Evolutionary conservation across 2,797 vertebrate genomes (phyloP).

Genomic region (Micromesistius poutassou): DNA sequence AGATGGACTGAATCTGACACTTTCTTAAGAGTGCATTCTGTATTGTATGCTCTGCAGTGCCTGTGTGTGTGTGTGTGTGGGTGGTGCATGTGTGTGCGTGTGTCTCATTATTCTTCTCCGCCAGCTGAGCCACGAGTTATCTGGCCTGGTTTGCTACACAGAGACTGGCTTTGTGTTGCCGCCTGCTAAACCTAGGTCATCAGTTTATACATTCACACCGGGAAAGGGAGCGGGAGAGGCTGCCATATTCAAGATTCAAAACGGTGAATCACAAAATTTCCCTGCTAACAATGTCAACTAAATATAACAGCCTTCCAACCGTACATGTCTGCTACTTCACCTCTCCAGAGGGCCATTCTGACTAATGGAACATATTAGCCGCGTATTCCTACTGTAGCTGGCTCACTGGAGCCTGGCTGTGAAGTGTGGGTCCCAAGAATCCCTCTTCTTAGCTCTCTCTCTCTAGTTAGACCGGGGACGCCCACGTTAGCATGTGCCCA

Average conservation of each 20-base stretch:
- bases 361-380: conserved; percentile 19
- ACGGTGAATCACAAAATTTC: conserved; percentile 5
- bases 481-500: conserved; percentile 19
- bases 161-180: conserved; percentile 61
- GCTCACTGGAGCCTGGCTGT: conserved; percentile 15
- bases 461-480: neutral
- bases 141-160: conserved; percentile 55
- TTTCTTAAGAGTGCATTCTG: neutral
- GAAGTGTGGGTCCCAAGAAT: too few relatives aligned
- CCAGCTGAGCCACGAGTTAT: conserved; percentile 56
- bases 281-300: too few relatives aligned
- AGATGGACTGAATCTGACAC: neutral
- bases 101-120: conserved; percentile 51
- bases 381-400: conserved; percentile 28
- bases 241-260: conserved; percentile 25
- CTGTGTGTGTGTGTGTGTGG: conserved; percentile 9
- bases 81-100: conserved; percentile 2
- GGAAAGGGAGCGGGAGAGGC: conserved; percentile 30
- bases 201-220: conserved; percentile 50
- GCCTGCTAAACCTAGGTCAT: conserved; percentile 55
- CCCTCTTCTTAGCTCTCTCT: too few relatives aligned
- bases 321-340: too few relatives aligned
- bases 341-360: too few relatives aligned
- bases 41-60: conserved; percentile 5
- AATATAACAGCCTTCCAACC: too few relatives aligned